These are phyloP conservation scores for Decapterus maruadsi DNA, from an alignment of 2,797 vertebrate species.

Conservation along the genomic window DNA sequence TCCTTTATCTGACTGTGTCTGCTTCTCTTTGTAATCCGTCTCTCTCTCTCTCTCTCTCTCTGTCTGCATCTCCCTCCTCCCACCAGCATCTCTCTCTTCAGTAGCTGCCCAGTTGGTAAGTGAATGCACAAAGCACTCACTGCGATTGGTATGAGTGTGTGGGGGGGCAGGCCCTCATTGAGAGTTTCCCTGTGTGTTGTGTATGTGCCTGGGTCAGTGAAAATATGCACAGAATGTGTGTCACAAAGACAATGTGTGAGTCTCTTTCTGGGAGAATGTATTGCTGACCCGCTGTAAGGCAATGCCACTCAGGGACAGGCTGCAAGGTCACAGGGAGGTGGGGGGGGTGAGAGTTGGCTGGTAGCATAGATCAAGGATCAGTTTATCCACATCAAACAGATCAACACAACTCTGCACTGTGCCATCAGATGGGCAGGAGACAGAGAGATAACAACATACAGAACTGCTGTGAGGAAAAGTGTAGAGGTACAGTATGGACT, in stretches of 20 bases:
- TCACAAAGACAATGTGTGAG: conserved; percentile 66
- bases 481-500: background rate
- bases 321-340: conserved; percentile 71
- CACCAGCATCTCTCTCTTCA: conserved; percentile 68
- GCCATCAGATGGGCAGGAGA: conserved; percentile 16
- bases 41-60: conserved; percentile 65
- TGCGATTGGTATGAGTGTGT: conserved; percentile 80
- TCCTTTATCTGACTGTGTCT: conserved; percentile 60
- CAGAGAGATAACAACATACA: conserved; percentile 12
- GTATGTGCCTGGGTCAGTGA: conserved; percentile 50
- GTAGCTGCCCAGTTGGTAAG: conserved; percentile 73
- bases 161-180: conserved; percentile 51
- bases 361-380: conserved; percentile 55
- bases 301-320: conserved; percentile 68
- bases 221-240: conserved; percentile 80
- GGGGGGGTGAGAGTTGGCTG: conserved; percentile 27
- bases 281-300: conserved; percentile 78
- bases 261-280: conserved; percentile 43
- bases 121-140: conserved; percentile 84
- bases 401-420: conserved; percentile 31
- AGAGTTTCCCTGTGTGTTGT: conserved; percentile 56
- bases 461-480: background rate
- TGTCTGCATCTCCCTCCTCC: conserved; percentile 76
- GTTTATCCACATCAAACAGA: conserved; percentile 49
- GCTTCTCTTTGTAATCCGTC: conserved; percentile 63